Evolutionary conservation across 1,140 invertebrate species (phyloP).

Genomic region (Oppia nitens): DNA sequence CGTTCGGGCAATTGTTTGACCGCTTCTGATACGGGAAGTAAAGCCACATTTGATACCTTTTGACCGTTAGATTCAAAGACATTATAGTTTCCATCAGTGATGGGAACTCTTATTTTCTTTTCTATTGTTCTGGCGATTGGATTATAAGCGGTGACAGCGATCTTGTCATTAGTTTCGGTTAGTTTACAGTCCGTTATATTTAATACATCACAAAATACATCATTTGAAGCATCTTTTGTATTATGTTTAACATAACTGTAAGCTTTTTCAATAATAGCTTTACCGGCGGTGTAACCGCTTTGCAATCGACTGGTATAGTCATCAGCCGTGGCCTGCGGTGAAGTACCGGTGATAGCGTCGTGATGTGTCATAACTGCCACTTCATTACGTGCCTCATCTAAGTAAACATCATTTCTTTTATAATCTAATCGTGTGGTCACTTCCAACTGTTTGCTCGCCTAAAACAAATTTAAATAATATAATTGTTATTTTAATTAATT

Average conservation of each 20-base stretch:
- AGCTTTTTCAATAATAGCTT: constrained; percentile 32
- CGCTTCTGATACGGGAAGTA: constrained; percentile 23
- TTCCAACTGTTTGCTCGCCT: constrained; percentile 41
- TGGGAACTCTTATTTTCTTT: constrained; percentile 48
- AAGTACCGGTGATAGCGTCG: constrained; percentile 61
- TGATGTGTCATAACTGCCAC: constrained; percentile 9
- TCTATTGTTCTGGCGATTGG: constrained; percentile 42
- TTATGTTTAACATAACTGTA: constrained; percentile 25
- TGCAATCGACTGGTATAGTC: constrained; percentile 54
- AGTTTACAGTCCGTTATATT: constrained; percentile 38
- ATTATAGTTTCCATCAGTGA: constrained; percentile 31
- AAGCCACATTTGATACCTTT: constrained; percentile 24
- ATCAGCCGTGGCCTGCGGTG: constrained; percentile 66
- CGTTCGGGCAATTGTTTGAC: constrained; percentile 28
- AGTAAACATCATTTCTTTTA: background rate
- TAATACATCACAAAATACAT: constrained; percentile 39
- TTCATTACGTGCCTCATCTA: constrained; percentile 11
- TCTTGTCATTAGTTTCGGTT: constrained; percentile 43
- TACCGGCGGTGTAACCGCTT: constrained; percentile 3
- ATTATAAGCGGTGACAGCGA: constrained; percentile 60
- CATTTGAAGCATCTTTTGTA: constrained; percentile 25
- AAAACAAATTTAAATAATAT: background rate
- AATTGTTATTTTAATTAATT: too few species aligned
- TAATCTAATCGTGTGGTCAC: constrained; percentile 3
- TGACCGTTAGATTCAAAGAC: constrained; percentile 41